Evolutionary conservation across 2,888 invertebrate species (phyloP).

Genomic region (Macroteleia sp.): DNA sequence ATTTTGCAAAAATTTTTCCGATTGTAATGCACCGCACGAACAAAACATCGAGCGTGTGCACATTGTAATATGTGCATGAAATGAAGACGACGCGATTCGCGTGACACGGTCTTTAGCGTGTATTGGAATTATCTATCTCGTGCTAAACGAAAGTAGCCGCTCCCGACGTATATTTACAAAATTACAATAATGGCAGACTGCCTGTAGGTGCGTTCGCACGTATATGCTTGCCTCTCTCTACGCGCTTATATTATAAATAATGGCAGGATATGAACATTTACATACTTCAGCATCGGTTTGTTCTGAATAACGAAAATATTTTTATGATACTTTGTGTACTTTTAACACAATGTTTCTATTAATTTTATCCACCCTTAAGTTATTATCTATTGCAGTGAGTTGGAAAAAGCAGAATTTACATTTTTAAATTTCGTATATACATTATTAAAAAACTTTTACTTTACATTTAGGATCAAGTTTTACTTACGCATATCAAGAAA

Average conservation of each 20-base stretch:
- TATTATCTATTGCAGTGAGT: too few relatives aligned
- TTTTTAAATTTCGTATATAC: too few relatives aligned
- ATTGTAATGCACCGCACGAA: constrained; percentile 29
- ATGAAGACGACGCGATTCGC: constrained; percentile 59
- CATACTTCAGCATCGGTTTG: constrained; percentile 28
- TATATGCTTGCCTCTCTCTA: constrained; percentile 46
- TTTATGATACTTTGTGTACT: constrained; percentile 21
- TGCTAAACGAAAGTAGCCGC: constrained; percentile 63
- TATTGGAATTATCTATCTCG: constrained; percentile 58
- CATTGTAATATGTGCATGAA: constrained; percentile 47
- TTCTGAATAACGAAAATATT: constrained; percentile 14
- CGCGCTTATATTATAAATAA: constrained; percentile 50
- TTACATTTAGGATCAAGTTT: too few relatives aligned
- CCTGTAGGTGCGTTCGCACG: constrained; percentile 59
- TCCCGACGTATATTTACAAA: constrained; percentile 63
- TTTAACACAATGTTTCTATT: constrained; percentile 14
- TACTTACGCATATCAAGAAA: too few relatives aligned
- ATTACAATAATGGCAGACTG: constrained; percentile 57
- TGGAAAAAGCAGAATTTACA: too few relatives aligned
- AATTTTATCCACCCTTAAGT: too few relatives aligned
- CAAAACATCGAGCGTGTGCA: constrained; percentile 40
- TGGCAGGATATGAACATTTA: constrained; percentile 56
- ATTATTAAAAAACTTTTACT: too few relatives aligned
- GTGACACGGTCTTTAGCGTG: constrained; percentile 60
- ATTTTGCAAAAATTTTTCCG: constrained; percentile 52